phyloP scores from a whole-genome alignment of 2,797 vertebrate genomes.

The Myiotriccus ornatus region DNA sequence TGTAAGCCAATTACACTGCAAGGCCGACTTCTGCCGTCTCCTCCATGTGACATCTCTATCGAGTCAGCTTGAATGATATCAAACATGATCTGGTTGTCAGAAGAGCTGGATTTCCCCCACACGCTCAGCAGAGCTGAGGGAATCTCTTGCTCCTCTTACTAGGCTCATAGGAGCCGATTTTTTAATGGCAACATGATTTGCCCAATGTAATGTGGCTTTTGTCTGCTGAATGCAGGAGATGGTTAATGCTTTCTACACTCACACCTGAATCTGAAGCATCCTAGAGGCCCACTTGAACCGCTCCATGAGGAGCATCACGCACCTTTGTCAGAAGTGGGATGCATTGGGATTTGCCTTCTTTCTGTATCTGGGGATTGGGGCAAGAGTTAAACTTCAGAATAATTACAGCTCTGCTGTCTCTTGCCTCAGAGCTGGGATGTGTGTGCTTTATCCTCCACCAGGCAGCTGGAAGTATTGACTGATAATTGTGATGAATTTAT shows the following conservation, averaged over 20 bases:
- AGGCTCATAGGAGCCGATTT: fast-evolving
- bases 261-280: neutral
- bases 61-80: neutral
- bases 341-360: fast-evolving
- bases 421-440: neutral
- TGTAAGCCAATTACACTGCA: neutral
- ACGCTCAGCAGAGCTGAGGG: fast-evolving
- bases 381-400: neutral
- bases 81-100: neutral
- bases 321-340: fast-evolving
- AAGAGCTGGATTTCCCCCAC: neutral
- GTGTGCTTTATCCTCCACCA: neutral
- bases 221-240: neutral
- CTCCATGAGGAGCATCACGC: fast-evolving
- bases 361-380: neutral
- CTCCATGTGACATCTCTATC: neutral
- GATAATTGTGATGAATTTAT: neutral
- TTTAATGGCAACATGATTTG: neutral
- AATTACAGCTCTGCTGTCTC: neutral
- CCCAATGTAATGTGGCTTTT: fast-evolving
- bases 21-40: neutral
- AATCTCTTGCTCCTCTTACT: neutral
- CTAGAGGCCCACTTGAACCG: neutral
- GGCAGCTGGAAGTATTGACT: slow-evolving; percentile 10
- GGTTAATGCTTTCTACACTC: neutral